A percentile compares a stretch with the other conserved stretches of the same genome.
Conservation (phyloP, 1,140 invertebrate species). For the Pararge aegeria region DNA sequence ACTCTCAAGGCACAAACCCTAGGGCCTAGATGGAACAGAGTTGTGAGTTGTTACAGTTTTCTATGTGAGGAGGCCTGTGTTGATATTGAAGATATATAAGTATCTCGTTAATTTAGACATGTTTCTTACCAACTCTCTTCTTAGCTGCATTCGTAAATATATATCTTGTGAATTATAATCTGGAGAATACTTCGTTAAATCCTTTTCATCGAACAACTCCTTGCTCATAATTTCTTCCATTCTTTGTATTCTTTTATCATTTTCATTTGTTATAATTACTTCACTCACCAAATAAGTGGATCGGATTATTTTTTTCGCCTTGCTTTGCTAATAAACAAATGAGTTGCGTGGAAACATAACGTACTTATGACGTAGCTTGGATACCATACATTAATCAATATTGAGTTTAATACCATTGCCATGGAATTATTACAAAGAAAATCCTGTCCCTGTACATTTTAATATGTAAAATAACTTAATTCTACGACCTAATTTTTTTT, state of each 20-base stretch:
- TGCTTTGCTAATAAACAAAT: conserved; percentile 6
- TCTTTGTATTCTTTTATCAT: neutral
- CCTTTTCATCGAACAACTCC: conserved; percentile 37
- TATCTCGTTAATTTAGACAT: neutral
- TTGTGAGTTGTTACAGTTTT: neutral
- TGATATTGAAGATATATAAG: neutral
- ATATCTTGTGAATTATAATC: conserved; percentile 41
- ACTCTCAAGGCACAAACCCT: no score
- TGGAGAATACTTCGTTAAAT: conserved; percentile 36
- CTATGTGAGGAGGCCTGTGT: no score
- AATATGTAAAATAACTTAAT: no score
- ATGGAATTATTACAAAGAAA: no score
- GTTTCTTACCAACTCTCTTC: conserved; percentile 37
- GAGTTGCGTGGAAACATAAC: conserved; percentile 6
- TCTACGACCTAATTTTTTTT: no score
- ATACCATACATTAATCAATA: neutral
- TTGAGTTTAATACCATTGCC: neutral
- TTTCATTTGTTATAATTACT: neutral
- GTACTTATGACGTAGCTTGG: neutral
- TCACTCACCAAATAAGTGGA: neutral
- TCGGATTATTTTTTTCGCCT: neutral
- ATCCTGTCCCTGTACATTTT: no score
- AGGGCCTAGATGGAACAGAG: no score
- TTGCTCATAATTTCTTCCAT: conserved; percentile 49
- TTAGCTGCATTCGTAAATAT: conserved; percentile 36